Evolutionary conservation across 2,888 invertebrate genomes (phyloP), one percentile per base, ranked within the genome.

Genomic region (Argyresthia albistria): DNA sequence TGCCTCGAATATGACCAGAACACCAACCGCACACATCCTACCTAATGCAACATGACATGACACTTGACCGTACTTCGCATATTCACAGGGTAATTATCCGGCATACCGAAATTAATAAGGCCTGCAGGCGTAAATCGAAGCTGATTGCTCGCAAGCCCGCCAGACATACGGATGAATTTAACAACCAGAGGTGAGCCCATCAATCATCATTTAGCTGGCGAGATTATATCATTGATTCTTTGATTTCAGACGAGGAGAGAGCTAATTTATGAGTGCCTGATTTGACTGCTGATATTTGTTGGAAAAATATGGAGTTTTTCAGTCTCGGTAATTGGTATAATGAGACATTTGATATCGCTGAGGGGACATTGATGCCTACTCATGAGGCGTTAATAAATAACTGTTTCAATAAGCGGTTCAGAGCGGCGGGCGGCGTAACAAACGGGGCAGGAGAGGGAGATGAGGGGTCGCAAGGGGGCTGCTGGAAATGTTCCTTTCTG

Each of bases 131-230:
- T 71, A 76, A 77, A 80, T 79, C 80, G 67, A 66, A 67, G 67
- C 73, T 80, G 80, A 84, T 83, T 82, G 79, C 70, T 70, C 69
- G 75, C 64, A 68, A 69, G 66, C 70, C 62, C 60, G 78, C 69
- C 80, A 81, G 81, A 80, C 80, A 76, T 67, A 76, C 84, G 84
- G 70, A 87, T 87, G 87, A 87, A 87, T 87, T 76, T 87, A 78
- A 86, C 84, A 72, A 87, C 87, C 62, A 87, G 76, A 62, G 82
- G 87, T 87, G 65, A 81, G 83, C 39, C n/a, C 8, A n/a, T 25
- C 25, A 25, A 25, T 25, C 25, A 25, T 25, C 25, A 73, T 54
- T 54, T 53, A 50, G 16, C 35, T 35, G 52, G 42, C 25, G 25
- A 25, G 25, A 4, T 25, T 25, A 4, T 25, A 25, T 25, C 25